Base-by-base conservation (phyloP, 2,797 vertebrate species). In the Enteromius trimaculatus region DNA sequence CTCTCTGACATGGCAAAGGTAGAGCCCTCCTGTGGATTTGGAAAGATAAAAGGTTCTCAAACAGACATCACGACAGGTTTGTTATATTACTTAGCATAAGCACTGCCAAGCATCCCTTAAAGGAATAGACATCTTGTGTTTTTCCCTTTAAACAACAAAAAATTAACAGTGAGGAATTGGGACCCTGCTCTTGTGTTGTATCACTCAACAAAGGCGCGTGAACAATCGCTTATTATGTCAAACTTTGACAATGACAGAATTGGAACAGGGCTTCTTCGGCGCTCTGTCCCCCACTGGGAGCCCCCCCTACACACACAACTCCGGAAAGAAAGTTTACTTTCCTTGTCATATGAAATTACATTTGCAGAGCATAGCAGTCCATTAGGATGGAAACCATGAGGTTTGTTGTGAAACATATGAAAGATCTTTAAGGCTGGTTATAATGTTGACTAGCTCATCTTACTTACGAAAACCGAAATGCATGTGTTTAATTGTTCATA, bases 241-340 rank as follows among this genome's bases (percentile, higher is more conserved):
- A 93, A 94, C 92, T 93, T 91, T 93, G 93, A 93, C 93, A 90
- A 89, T 94, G 94, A 95, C 94, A 95, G 94, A 94, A 95, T 93
- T 92, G 92, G 94, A 94, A 92, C 94, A 93, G 88, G 89, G 88
- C 87, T 93, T 91, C 86, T 87, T 87, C 82, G 39, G 90, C 90
- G 85, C 80, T 88, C 70, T 71, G 87, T 88, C 89, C 88, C 92
- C 92, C 91, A 90, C 91, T 87, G 93, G 92, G 92, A 93, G 82
- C 90, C 88, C 83, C 83, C 85, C 86, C 66, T 39, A 84, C 84
- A 81, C 87, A 81, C 87, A 77, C 89, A 90, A 92, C 90, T 92
- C 90, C 64, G 84, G 88, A 86, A 89, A 91, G 89, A 93, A 91
- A 92, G 90, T 93, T 93, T 92, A 94, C 93, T 94, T 93, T 93